A percentile compares a stretch with the other conserved stretches of the same genome.
These are phyloP conservation scores for Pollimyrus isidori DNA, from an alignment of 2,113 vertebrate genomes.

Conservation along the genomic window DNA sequence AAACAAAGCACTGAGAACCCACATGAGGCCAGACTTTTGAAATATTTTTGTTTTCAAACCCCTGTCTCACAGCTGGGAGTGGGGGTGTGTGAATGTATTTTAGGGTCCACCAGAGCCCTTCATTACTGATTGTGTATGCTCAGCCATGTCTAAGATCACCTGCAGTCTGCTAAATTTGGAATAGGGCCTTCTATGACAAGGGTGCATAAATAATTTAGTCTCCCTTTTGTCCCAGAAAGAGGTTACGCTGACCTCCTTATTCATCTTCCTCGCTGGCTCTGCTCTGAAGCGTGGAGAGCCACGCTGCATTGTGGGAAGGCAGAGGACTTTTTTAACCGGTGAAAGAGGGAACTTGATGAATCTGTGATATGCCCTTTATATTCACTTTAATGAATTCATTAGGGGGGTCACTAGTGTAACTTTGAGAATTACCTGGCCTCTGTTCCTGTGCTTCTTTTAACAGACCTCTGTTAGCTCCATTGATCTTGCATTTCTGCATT, in stretches of 20 bases:
- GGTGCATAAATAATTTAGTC: slow-evolving; percentile 18
- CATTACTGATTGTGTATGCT: neutral
- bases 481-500: neutral
- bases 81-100: neutral
- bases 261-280: neutral
- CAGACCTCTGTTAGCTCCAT: neutral
- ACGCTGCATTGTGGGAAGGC: neutral
- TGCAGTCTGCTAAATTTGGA: slow-evolving; percentile 19
- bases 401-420: neutral
- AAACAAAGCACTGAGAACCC: neutral
- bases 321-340: neutral
- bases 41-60: neutral
- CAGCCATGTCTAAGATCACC: neutral
- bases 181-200: neutral
- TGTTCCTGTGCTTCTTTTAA: neutral
- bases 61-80: neutral
- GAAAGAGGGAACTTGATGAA: neutral
- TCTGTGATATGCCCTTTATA: neutral
- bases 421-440: neutral
- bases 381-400: neutral
- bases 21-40: neutral
- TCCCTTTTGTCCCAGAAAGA: slow-evolving; percentile 1
- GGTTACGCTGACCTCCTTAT: slow-evolving; percentile 17
- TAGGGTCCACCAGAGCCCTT: neutral
- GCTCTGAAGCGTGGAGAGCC: neutral